These are phyloP conservation scores for Pagrus major DNA, from an alignment of 2,113 vertebrate species.

Conservation along the genomic window DNA sequence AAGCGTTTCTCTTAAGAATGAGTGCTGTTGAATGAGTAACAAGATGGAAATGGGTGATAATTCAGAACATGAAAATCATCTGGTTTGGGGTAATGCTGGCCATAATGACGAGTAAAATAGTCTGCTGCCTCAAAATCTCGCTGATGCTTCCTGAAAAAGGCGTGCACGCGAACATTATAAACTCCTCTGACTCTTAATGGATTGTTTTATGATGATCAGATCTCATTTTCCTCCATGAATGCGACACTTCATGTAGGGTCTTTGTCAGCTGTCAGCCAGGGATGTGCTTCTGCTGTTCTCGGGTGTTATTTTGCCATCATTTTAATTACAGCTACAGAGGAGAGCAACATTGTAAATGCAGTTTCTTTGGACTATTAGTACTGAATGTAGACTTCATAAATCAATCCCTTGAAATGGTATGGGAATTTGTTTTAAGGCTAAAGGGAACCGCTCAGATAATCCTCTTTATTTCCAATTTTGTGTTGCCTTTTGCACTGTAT, in stretches of 20 bases:
- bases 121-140: background rate
- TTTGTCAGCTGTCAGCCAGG: background rate
- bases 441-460: slow-evolving; percentile 26
- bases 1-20: background rate
- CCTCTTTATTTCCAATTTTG: slow-evolving; percentile 18
- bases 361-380: slow-evolving; percentile 22
- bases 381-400: slow-evolving; percentile 31
- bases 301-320: background rate
- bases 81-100: background rate
- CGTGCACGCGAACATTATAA: background rate
- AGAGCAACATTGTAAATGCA: slow-evolving; percentile 23
- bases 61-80: slow-evolving; percentile 12
- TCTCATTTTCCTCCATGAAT: background rate
- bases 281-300: background rate
- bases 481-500: background rate
- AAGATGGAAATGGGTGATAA: background rate
- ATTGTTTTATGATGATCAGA: background rate
- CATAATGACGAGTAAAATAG: background rate
- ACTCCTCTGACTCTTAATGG: background rate
- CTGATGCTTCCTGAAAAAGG: background rate
- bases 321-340: slow-evolving; percentile 21
- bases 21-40: slow-evolving; percentile 17
- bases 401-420: slow-evolving; percentile 28
- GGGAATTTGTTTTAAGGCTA: slow-evolving; percentile 30
- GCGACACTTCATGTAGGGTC: background rate